Conservation (phyloP, 2,113 vertebrate genomes). For the Nestor notabilis region DNA sequence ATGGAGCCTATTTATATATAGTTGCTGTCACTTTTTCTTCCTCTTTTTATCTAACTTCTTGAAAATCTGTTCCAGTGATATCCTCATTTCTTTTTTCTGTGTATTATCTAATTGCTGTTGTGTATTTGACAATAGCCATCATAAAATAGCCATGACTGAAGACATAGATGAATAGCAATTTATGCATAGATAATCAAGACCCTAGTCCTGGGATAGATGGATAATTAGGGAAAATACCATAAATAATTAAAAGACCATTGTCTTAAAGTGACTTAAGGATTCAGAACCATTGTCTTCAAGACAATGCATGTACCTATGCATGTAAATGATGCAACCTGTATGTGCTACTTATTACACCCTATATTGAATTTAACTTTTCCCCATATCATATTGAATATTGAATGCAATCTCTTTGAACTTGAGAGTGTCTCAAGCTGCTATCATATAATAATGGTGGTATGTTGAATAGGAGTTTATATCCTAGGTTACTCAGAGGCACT, state of each 20-base stretch:
- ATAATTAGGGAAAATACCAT: neutral
- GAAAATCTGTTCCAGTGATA: neutral
- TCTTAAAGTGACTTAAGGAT: neutral
- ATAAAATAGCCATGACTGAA: neutral
- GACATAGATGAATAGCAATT: neutral
- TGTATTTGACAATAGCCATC: neutral
- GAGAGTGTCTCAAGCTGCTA: neutral
- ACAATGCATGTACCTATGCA: neutral
- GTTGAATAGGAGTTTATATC: neutral
- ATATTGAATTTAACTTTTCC: neutral
- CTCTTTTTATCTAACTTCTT: neutral
- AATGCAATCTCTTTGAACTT: neutral
- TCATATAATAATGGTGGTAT: neutral
- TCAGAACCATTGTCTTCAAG: neutral
- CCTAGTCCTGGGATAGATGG: neutral
- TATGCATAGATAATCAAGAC: neutral
- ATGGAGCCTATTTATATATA: neutral
- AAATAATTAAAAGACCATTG: neutral
- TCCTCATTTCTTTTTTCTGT: neutral
- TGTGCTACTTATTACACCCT: neutral
- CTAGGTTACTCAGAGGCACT: neutral
- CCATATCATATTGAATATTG: neutral
- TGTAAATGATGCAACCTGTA: neutral
- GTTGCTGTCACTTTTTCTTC: neutral
- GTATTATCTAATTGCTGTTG: neutral